A percentile compares a stretch with the other conserved stretches of the same genome.
phyloP scores from a whole-genome alignment of 2,888 invertebrate genomes.

The Eurytoma adleriae region DNA sequence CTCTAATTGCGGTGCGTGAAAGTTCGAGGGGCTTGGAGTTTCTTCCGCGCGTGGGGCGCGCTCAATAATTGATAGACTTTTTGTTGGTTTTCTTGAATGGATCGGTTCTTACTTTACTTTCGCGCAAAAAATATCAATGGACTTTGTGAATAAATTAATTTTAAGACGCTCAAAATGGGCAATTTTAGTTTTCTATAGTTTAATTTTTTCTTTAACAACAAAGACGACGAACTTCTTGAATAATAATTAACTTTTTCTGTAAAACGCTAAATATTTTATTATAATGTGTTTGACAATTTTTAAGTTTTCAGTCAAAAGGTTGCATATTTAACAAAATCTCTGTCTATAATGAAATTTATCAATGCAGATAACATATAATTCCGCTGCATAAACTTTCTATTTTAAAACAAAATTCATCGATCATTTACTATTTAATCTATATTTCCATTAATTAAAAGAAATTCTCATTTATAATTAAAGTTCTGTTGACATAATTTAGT shows the following conservation, averaged over 20 bases:
- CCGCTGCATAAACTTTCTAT: constrained; percentile 18
- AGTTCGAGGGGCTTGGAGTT: neutral
- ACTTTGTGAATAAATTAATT: no score
- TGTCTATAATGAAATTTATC: constrained; percentile 13
- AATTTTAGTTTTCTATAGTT: no score
- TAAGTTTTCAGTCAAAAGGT: neutral
- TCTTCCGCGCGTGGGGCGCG: neutral
- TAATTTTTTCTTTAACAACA: no score
- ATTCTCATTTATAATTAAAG: constrained; percentile 26
- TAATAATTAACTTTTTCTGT: no score
- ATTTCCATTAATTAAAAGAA: constrained; percentile 24
- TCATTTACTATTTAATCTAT: neutral
- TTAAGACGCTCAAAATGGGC: no score
- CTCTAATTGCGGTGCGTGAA: neutral
- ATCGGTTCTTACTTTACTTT: neutral
- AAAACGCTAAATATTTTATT: no score
- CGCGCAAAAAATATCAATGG: no score
- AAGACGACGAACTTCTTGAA: no score
- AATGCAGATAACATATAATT: constrained; percentile 26
- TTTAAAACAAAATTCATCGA: constrained; percentile 28
- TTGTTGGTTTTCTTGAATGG: neutral
- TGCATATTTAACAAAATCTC: constrained; percentile 1
- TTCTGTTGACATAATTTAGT: constrained; percentile 14
- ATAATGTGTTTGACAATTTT: no score
- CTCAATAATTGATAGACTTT: neutral